These are phyloP conservation scores for Penaeus monodon DNA, from an alignment of 2,888 invertebrate genomes.

Conservation along the genomic window DNA sequence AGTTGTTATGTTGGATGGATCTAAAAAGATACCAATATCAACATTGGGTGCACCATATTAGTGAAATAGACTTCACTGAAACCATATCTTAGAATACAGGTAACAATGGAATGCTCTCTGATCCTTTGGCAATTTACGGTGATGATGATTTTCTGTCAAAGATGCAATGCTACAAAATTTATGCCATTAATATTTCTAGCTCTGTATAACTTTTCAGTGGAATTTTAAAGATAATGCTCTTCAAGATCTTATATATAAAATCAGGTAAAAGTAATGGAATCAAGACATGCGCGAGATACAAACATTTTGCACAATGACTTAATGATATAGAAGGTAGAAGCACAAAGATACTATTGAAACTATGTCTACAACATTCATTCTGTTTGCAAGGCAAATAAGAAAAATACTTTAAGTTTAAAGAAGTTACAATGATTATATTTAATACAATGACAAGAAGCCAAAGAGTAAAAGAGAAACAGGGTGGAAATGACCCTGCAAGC, in stretches of 20 bases:
- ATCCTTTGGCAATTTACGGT: not conserved
- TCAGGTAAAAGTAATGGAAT: slow-evolving; percentile 6
- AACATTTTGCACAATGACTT: slow-evolving; percentile 38
- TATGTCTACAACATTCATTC: slow-evolving; percentile 38
- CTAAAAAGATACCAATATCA: not conserved
- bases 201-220: slow-evolving; percentile 29
- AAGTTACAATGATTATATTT: slow-evolving; percentile 50
- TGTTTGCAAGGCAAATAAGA: slow-evolving; percentile 42
- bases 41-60: not conserved
- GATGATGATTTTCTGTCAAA: slow-evolving; percentile 45
- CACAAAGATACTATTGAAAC: slow-evolving; percentile 34
- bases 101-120: slow-evolving; percentile 16
- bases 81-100: not conserved
- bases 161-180: slow-evolving; percentile 21
- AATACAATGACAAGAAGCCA: slow-evolving; percentile 43
- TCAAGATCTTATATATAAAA: slow-evolving; percentile 13
- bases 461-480: slow-evolving; percentile 52
- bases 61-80: not conserved
- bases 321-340: slow-evolving; percentile 38
- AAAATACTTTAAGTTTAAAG: slow-evolving; percentile 46
- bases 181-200: slow-evolving; percentile 27
- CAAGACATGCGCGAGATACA: slow-evolving; percentile 17
- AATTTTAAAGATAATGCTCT: slow-evolving; percentile 16
- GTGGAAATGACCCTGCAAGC: slow-evolving; percentile 57
- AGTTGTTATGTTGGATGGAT: not conserved